A percentile compares a stretch with the other conserved stretches of the same genome.
Evolutionary conservation across 1,140 invertebrate species (phyloP).

Genomic region (Monochamus saltuarius): DNA sequence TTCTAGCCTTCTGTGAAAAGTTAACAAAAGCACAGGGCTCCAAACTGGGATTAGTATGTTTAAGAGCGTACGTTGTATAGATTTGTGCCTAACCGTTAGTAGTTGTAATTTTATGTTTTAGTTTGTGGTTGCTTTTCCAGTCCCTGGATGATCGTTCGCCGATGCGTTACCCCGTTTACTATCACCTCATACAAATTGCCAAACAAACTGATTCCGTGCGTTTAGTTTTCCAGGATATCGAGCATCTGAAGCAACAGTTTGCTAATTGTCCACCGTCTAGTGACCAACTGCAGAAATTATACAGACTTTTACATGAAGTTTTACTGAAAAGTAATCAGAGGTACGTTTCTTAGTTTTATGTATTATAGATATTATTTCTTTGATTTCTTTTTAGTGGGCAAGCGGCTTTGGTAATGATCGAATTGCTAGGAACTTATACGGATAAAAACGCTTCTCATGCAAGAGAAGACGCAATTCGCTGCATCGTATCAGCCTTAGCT

Average conservation of each 20-base stretch:
- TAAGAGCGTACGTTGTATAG: slow-evolving; percentile 77
- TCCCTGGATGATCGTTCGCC: slow-evolving; percentile 82
- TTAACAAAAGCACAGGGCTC: slow-evolving; percentile 85
- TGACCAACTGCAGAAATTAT: slow-evolving; percentile 90
- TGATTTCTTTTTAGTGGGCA: slow-evolving; percentile 69
- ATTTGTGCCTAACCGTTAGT: slow-evolving; percentile 13
- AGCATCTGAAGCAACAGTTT: slow-evolving; percentile 83
- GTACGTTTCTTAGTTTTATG: slow-evolving; percentile 45
- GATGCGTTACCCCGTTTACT: slow-evolving; percentile 90
- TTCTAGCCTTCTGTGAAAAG: slow-evolving; percentile 90
- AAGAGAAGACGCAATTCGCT: slow-evolving; percentile 93
- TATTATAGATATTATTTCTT: slow-evolving; percentile 1
- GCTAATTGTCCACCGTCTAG: slow-evolving; percentile 78
- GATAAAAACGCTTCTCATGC: slow-evolving; percentile 95
- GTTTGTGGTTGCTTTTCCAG: slow-evolving; percentile 85
- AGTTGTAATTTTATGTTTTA: slow-evolving; percentile 48
- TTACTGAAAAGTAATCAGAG: slow-evolving; percentile 71
- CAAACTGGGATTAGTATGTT: slow-evolving; percentile 76
- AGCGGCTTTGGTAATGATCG: slow-evolving; percentile 95
- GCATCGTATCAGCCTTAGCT: slow-evolving; percentile 90
- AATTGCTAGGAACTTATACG: slow-evolving; percentile 92
- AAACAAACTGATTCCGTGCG: slow-evolving; percentile 81
- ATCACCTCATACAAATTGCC: slow-evolving; percentile 84
- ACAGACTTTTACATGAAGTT: slow-evolving; percentile 86
- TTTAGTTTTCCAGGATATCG: slow-evolving; percentile 77